Base-by-base conservation (phyloP, 2,888 invertebrate species). In the Blastobasis adustella region DNA sequence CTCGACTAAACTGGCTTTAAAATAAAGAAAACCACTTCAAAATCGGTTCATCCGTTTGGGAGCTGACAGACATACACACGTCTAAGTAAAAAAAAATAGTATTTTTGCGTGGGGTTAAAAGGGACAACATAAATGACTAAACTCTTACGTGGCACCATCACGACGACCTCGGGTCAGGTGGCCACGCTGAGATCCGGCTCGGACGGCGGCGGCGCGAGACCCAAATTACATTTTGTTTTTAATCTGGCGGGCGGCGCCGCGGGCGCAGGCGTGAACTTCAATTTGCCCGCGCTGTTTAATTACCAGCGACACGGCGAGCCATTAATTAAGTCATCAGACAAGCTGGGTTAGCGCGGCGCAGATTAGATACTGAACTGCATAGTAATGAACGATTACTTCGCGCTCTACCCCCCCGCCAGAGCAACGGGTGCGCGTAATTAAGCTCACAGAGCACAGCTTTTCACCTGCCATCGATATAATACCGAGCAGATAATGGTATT, bases 311-410 rank as follows among this genome's bases (percentile, higher is more conserved):
- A 81, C 80, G 82, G 81, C 71, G 69, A 76, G 75, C 83, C 83
- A 86, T 87, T 87, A 86, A 87, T 87, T 85, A 85, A 86, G 82
- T 79, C 83, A 84, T 86, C 84, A 84, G 84, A 79, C 78, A 74
- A 78, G 79, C 78, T 71, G 69, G 73, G 74, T 73, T 73, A 76
- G 71, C 70, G 71, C 68, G 62, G 62, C 59, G 62, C 59, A 73
- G 76, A 80, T 82, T 79, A 83, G 76, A 77, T 70, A 74, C 74
- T 71, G 64, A 76, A 75, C 73, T 74, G 69, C 69, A 68, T 69
- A 65, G 73, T 79, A 80, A 79, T 80, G 65, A 75, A 76, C 69
- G 73, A 74, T 79, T 73, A 79, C 71, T 69, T 65, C 62, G 67
- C 66, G 67, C 51, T 59, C 55, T 49, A 58, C 58, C 55, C 58